Base-by-base conservation (phyloP, 1,140 invertebrate genomes). In the Cylas formicarius region DNA sequence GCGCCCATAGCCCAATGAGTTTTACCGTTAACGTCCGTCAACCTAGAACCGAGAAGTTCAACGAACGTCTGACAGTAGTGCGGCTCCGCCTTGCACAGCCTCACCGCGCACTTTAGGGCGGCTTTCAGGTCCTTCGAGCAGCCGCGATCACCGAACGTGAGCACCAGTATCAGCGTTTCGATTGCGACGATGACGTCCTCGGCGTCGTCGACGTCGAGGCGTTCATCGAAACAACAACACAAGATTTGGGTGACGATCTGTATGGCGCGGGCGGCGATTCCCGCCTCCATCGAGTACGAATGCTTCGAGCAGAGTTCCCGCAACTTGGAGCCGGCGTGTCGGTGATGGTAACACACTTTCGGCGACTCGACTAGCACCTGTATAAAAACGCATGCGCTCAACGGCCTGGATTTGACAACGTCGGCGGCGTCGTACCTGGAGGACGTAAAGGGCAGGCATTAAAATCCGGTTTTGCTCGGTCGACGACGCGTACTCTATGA, bases 141-240 rank as follows among this genome's bases (percentile, higher is more conserved):
- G 41, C 73, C 71, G 11, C 72, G 65, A 18, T 71, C 67, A 21
- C 71, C 53, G 39, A 47, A 59, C 18, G 60, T 65, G 1, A 84
- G 64, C 1, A 82, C 62, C n/a, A 85, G 71, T 7, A 86, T 78
- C 13, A 86, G 60, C 4, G 80, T 80, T 62, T 87, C 82, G 7
- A 85, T 63, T 17, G 76, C 75, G 24, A 76, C 68, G 48, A 80
- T 76, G 3, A 81, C 66, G 50, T 81, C 74, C 28, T 77, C 69
- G 1, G 72, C 69, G n/a, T 74, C 73, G 41, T 74, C 71, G 9
- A 76, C 74, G 19, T 77, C 76, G 11, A 82, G 57, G 22, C 67
- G 68, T 65, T 83, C 80, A 60, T 78, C 72, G 44, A 80, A 82
- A 55, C 80, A 80, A 52, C 80, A 82, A 41, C 77, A 76, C n/a